Percentiles rank a stretch among this genome's conserved stretches.
Conservation (phyloP, 2,888 invertebrate species). For the Ptycholaimellus sp. region DNA sequence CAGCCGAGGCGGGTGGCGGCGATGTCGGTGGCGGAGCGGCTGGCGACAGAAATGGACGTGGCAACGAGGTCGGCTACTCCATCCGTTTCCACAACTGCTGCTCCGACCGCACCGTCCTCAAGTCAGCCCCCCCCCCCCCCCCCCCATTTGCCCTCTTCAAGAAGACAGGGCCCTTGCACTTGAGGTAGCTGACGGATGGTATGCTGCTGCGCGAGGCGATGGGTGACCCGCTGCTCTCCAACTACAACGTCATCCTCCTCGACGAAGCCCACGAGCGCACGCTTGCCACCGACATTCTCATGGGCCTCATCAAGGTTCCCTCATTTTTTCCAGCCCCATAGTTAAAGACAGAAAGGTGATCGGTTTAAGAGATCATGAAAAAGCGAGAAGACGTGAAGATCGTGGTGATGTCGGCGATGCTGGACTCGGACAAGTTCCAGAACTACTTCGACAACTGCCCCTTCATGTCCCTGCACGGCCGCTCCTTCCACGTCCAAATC, state of each 20-base stretch:
- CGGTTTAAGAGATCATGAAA: conserved; percentile 67
- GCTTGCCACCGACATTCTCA: conserved; percentile 78
- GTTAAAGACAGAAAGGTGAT: no score
- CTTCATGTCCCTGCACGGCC: conserved; percentile 85
- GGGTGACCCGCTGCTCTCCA: conserved; percentile 86
- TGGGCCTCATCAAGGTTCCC: conserved; percentile 54
- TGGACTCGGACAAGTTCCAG: conserved; percentile 88
- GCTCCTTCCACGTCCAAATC: conserved; percentile 78
- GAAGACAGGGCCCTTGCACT: no score
- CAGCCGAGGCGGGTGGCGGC: conserved; percentile 86
- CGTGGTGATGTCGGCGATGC: conserved; percentile 82
- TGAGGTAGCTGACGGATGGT: conserved; percentile 98
- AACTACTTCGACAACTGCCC: conserved; percentile 92
- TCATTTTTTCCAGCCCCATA: no score
- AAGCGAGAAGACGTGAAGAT: conserved; percentile 71
- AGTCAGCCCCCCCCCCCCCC: conserved; percentile 38
- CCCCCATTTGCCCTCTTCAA: no score
- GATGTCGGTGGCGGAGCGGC: conserved; percentile 91
- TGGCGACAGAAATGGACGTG: conserved; percentile 97
- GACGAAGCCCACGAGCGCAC: conserved; percentile 96
- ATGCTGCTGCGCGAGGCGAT: conserved; percentile 91
- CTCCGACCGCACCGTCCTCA: conserved; percentile 63
- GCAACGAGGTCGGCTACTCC: conserved; percentile 69
- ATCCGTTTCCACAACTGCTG: conserved; percentile 97
- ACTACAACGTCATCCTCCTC: conserved; percentile 69